These are phyloP conservation scores for Manis javanica DNA, from an alignment of 2,797 vertebrate genomes.

Conservation along the genomic window DNA sequence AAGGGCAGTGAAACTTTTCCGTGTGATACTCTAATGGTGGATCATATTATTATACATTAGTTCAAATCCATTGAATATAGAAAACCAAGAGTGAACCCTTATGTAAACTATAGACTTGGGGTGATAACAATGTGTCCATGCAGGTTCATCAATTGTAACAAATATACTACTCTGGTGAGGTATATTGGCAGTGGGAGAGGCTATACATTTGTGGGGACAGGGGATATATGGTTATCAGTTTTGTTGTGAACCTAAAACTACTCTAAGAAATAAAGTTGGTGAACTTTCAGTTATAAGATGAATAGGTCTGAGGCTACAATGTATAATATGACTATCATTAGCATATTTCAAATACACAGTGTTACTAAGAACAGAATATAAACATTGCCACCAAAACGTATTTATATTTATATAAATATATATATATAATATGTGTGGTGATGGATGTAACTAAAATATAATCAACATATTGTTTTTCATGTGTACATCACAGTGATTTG, in stretches of 20 bases:
- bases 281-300: not conserved
- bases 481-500: not conserved
- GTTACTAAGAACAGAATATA: not conserved
- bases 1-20: too few species aligned
- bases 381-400: not conserved
- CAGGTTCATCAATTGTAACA: too few species aligned
- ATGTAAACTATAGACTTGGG: too few species aligned
- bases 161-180: not conserved
- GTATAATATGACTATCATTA: not conserved
- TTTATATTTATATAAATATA: not conserved
- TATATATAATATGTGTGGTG: not conserved
- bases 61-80: too few species aligned
- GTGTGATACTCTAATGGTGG: too few species aligned
- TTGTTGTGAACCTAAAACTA: not conserved
- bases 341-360: too few species aligned
- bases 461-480: not conserved
- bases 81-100: too few species aligned
- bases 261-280: not conserved
- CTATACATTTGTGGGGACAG: not conserved
- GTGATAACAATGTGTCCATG: too few species aligned
- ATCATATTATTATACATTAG: too few species aligned
- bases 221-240: not conserved
- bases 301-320: not conserved
- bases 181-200: too few species aligned
- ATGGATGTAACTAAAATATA: not conserved